Base-by-base conservation (phyloP, 2,113 vertebrate genomes). In the Eclectus roratus region DNA sequence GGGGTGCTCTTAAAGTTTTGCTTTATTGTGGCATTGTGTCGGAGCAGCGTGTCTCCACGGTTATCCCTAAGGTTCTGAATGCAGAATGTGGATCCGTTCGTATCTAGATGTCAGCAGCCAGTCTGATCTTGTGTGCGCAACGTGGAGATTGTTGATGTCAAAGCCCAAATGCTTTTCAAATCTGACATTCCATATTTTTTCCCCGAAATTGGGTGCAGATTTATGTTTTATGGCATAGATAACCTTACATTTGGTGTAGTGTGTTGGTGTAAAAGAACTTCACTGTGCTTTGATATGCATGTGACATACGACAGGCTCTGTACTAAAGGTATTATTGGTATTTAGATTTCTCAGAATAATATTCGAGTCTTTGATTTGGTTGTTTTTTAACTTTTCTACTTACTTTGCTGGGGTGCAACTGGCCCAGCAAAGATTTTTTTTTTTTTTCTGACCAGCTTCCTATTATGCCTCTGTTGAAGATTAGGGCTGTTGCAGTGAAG, bases 131-230 rank as follows among this genome's bases (percentile, higher is more conserved):
- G 16, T 24, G 39, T 27, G 17, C 2, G n/a, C 3, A 3, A 20
- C 13, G 0, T 24, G 61, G 29, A 58, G 46, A 39, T 37, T 2
- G 1, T 15, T 35, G 46, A 3, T 56, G 33, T 28, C 25, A n/a
- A 7, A 77, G 20, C 20, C 46, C 55, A 13, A n/a, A 7, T 20
- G 14, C 17, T 63, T 33, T 29, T 18, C 20, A 16, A 5, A 80
- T 46, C 16, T 68, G 72, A 43, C 71, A 19, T 23, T 70, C 9
- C 10, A 0, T 18, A 24, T 4, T 39, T 27, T 33, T 33, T 13
- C 17, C 11, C 7, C 1, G 1, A 50, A 33, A 11, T n/a, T 73
- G 7, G 5, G 5, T 41, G 31, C 7, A 17, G 1, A 4, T 1
- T 49, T 35, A 8, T 5, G 0, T 5, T 27, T 66, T 71, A 10